Percentiles rank a stretch among this genome's conserved stretches.
Evolutionary conservation across 2,888 invertebrate genomes (phyloP).

Genomic region (Galeopsomyia nigrocyanea): DNA sequence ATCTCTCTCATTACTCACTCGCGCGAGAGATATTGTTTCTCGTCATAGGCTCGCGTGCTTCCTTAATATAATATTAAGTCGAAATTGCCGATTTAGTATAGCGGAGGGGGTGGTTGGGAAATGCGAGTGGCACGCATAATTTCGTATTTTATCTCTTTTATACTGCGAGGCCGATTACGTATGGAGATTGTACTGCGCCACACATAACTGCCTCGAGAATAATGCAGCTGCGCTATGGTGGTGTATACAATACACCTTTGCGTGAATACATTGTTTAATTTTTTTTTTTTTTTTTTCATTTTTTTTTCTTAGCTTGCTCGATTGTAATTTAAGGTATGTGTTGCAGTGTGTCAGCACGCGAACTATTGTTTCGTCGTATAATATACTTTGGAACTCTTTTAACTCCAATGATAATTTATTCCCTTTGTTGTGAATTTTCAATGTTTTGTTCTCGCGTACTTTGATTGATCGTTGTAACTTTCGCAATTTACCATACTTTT

Average conservation of each 20-base stretch:
- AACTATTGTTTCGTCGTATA: background rate
- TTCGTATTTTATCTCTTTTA: constrained; percentile 20
- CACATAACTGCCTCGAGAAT: too few species aligned
- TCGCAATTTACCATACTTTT: too few species aligned
- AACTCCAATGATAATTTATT: background rate
- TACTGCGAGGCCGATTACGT: constrained; percentile 15
- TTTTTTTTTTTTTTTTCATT: too few species aligned
- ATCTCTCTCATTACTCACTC: too few species aligned
- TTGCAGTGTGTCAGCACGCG: background rate
- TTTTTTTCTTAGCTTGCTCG: too few species aligned
- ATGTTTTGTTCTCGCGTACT: too few species aligned
- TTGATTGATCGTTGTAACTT: too few species aligned
- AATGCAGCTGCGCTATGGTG: background rate
- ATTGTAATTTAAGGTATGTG: background rate
- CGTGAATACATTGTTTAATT: background rate
- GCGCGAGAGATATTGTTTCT: background rate
- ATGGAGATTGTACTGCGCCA: constrained; percentile 13
- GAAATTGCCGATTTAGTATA: constrained; percentile 9
- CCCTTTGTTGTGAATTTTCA: too few species aligned
- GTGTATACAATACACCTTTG: background rate
- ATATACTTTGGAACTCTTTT: background rate
- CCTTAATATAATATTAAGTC: constrained; percentile 30
- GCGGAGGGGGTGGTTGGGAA: background rate
- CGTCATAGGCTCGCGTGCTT: constrained; percentile 26
- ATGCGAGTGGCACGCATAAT: constrained; percentile 23